Evolutionary conservation across 2,888 invertebrate genomes (phyloP), one percentile per base, ranked within the genome.

Genomic region (Dusona sp.): DNA sequence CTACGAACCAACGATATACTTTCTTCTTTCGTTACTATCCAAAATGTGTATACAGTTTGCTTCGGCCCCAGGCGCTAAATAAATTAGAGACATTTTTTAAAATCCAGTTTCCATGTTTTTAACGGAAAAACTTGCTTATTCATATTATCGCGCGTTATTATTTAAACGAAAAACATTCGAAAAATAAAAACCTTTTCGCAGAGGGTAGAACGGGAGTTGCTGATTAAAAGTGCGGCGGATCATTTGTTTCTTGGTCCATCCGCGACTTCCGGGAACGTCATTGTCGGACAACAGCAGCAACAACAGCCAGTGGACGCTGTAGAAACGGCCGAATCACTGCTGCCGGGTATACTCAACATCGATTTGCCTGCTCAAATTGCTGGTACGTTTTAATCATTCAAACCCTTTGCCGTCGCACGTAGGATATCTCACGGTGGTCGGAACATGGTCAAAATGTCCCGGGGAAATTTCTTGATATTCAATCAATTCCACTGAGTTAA

Each of bases 121-220:
- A 22, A 54, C 4, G 22, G 22, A 54, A 54, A 54, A 54, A 54
- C 19, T 54, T 22, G 2, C 2, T 54, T 54, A 16, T 16, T 3
- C 25, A 16, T 29, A 6, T 29, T 61, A 16, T 16, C 6, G 13
- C 29, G 16, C 61, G 29, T 6, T 61, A 61, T 61, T 61, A 29
- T 29, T 61, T 61, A 1, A 29, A 38, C 9, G 54, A 75, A 75
- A 75, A 45, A 25, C 7, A 57, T 61, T 61, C 16, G n/a, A 73
- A 67, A 48, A 78, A 29, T 25, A 57, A 57, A 57, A 57, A 29
- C 61, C 11, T 86, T 86, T 89, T 91, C 92, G 9, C 94, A 97
- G 95, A 95, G 96, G 94, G 96, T 97, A 85, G 97, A 97, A 92
- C 95, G 96, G 88, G 96, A 97, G 90, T 93, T 97, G 85, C 96